phyloP scores from a whole-genome alignment of 2,113 vertebrate species.

The Grus americana region DNA sequence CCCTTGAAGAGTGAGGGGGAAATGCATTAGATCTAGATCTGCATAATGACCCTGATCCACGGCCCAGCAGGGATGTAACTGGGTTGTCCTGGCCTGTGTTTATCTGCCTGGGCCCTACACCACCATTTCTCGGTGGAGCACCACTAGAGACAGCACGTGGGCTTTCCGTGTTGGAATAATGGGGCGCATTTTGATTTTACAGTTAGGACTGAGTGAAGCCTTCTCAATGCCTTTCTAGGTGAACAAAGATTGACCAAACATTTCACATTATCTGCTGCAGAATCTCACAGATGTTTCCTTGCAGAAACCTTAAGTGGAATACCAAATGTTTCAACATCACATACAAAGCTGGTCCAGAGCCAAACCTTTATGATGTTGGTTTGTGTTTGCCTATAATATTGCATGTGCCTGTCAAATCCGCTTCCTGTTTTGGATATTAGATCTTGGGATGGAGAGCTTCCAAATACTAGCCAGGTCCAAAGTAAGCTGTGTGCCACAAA shows the following conservation, averaged over 20 bases:
- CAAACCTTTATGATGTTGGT: neutral
- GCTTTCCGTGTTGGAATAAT: neutral
- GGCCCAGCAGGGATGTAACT: neutral
- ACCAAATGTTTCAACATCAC: slow-evolving; percentile 29
- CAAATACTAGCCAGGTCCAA: slow-evolving; percentile 1
- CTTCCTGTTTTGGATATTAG: slow-evolving; percentile 53
- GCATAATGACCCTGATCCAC: accelerated
- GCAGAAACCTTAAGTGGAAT: slow-evolving; percentile 31
- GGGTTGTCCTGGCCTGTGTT: neutral
- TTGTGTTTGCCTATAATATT: neutral
- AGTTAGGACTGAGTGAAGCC: neutral
- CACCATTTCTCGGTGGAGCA: neutral
- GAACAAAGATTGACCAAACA: slow-evolving; percentile 9
- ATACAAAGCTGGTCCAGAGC: slow-evolving; percentile 22
- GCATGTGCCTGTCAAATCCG: slow-evolving; percentile 43
- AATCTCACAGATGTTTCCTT: slow-evolving; percentile 69
- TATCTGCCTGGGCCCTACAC: neutral
- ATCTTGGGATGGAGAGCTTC: slow-evolving; percentile 31
- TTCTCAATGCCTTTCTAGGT: neutral
- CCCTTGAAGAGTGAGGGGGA: neutral
- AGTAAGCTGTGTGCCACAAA: neutral
- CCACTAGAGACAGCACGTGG: neutral
- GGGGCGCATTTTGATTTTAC: neutral
- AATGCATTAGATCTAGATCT: neutral
- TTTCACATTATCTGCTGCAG: neutral